Evolutionary conservation across 2,113 vertebrate genomes (phyloP).

Genomic region (Xenopus laevis): DNA sequence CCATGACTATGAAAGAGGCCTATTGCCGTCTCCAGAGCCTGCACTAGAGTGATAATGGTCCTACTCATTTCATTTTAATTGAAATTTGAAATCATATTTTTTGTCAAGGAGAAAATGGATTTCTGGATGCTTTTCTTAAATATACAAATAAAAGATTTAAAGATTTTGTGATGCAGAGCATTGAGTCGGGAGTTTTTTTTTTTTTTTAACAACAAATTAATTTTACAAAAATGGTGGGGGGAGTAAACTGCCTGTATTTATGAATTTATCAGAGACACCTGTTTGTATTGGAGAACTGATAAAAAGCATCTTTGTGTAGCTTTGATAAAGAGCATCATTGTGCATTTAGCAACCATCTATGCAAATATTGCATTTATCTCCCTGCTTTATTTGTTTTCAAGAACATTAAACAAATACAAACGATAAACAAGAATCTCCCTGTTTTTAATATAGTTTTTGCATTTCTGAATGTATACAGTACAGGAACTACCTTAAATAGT

Average conservation of each 20-base stretch:
- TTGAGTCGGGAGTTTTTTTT: constrained; percentile 25
- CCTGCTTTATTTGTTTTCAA: too few species aligned
- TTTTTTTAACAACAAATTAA: not conserved
- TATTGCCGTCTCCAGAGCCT: constrained; percentile 68
- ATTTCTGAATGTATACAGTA: not conserved
- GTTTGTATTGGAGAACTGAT: constrained; percentile 13
- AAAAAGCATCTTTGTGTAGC: too few species aligned
- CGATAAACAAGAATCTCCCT: too few species aligned
- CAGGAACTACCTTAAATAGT: not conserved
- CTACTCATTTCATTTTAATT: constrained; percentile 81
- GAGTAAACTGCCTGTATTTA: not conserved
- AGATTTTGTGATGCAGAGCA: constrained; percentile 46
- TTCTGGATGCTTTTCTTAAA: constrained; percentile 21
- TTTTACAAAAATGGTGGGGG: not conserved
- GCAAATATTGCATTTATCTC: not conserved
- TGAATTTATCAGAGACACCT: constrained; percentile 22
- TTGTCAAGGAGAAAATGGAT: constrained; percentile 54
- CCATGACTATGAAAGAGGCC: constrained; percentile 77
- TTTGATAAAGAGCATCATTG: not conserved
- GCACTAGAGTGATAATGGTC: constrained; percentile 74
- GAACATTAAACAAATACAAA: too few species aligned
- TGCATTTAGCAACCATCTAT: not conserved
- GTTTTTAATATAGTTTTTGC: not conserved
- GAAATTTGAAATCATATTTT: constrained; percentile 77
- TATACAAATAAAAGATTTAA: constrained; percentile 52